Evolutionary conservation across 2,888 invertebrate genomes (phyloP).

Genomic region (Sarcophaga caerulescens): DNA sequence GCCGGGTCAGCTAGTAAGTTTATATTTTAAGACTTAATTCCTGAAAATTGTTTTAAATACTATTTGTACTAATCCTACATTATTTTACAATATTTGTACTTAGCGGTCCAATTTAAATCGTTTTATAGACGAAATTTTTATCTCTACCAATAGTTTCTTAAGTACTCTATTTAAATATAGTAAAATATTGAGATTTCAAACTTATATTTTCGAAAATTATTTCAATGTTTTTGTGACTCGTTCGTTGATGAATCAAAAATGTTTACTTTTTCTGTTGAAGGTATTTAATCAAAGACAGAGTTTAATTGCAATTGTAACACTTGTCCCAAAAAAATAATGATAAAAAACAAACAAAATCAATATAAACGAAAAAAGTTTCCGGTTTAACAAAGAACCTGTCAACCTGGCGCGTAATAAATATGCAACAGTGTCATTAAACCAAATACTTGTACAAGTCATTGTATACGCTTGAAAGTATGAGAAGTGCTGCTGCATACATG

Average conservation of each 20-base stretch:
- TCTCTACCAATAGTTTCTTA: too few relatives aligned
- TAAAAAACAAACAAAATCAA: neutral
- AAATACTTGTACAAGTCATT: slow-evolving; percentile 12
- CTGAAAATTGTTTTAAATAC: too few relatives aligned
- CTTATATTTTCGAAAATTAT: neutral
- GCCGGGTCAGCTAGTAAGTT: too few relatives aligned
- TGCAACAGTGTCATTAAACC: slow-evolving; percentile 56
- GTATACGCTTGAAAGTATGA: neutral
- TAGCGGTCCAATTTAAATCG: too few relatives aligned
- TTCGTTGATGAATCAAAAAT: neutral
- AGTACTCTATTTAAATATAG: neutral
- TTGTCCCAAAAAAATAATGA: slow-evolving; percentile 22
- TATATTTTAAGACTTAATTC: too few relatives aligned
- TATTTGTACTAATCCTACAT: too few relatives aligned
- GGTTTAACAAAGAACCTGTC: slow-evolving; percentile 33
- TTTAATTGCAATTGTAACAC: slow-evolving; percentile 34
- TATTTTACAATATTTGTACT: too few relatives aligned
- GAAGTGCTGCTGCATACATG: too few relatives aligned
- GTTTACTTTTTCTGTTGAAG: neutral
- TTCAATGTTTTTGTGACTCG: neutral
- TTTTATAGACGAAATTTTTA: too few relatives aligned
- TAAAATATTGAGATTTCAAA: slow-evolving; percentile 9
- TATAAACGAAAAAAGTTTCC: slow-evolving; percentile 29
- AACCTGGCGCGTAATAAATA: slow-evolving; percentile 48
- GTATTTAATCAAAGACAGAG: slow-evolving; percentile 20